Evolutionary conservation across 2,888 invertebrate genomes (phyloP), one percentile per base, ranked within the genome.

Genomic region (Candidula unifasciata): DNA sequence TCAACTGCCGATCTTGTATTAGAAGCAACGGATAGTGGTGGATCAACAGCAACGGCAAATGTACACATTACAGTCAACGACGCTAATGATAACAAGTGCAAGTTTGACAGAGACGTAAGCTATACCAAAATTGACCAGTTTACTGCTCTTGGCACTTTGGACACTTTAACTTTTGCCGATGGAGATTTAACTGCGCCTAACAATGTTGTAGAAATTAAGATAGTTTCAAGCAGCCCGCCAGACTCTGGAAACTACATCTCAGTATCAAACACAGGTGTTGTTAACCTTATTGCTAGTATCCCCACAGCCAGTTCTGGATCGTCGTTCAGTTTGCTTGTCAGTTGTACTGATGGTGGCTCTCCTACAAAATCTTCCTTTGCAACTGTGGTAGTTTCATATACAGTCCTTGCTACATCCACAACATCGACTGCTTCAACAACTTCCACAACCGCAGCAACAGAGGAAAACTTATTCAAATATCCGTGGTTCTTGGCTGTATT

Each of bases 61-160:
- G 84, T 87, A 35, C 66, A 80, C 27, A 81, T 87, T 27, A 86
- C 74, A 21, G 66, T 87, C 35, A 74, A 37, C 54, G 87, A 87
- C 57, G 84, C 66, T 21, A 87, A 87, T 57, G 87, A 87, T 66
- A 86, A 86, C 57, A 60, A 64, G 13, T 86, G 86, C 52, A 35
- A 84, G 52, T 82, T 87, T 79, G 78, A 74, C 35, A 57, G 57
- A 44, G 35, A 74, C 2, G 44, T 82, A 18, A 57, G 54, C n/a
- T 82, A 74, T 44, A 57, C 24, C 0, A 52, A 60, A 37, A 37
- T 86, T 18, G 74, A 84, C 37, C 84, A 86, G 52, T 83, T 71
- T 33, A 81, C 81, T 0, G 21, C 52, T 3, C 78, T 83, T 21
- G 83, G 85, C 30, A 71, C 35, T 3, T 35, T 86, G 8, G 86